Evolutionary conservation across 2,113 vertebrate genomes (phyloP).

Genomic region (Scomber japonicus): DNA sequence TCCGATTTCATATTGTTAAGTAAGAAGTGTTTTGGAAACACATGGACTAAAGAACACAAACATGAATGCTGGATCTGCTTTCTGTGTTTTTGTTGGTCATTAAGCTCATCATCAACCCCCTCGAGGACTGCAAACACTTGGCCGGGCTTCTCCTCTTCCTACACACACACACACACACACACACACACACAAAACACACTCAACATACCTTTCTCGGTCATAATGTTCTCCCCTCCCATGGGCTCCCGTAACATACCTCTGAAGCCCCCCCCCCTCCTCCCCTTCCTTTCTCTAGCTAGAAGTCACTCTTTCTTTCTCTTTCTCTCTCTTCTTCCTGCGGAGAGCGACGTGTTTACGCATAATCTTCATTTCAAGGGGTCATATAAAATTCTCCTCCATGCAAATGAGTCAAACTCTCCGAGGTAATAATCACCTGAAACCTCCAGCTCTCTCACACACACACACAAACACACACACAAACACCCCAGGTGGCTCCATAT

Average conservation of each 20-base stretch:
- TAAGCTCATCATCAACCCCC: not conserved
- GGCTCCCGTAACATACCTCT: conserved; percentile 37
- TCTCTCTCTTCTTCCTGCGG: conserved; percentile 39
- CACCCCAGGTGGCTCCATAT: conserved; percentile 66
- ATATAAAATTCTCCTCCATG: conserved; percentile 73
- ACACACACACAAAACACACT: not conserved
- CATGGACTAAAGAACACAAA: not conserved
- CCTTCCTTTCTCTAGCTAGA: conserved; percentile 15
- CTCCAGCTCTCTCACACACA: conserved; percentile 6
- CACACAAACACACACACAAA: conserved; percentile 41
- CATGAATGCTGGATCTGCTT: conserved; percentile 4
- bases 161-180: not conserved
- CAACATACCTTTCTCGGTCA: not conserved
- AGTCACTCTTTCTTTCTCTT: conserved; percentile 45
- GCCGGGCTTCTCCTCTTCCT: not conserved
- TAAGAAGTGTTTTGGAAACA: not conserved
- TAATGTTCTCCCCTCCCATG: conserved; percentile 24
- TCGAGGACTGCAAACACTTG: conserved; percentile 7
- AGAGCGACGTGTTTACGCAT: conserved; percentile 64
- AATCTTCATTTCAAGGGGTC: conserved; percentile 78
- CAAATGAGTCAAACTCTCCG: conserved; percentile 76
- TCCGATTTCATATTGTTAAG: not conserved
- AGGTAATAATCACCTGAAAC: conserved; percentile 84
- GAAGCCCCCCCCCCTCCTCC: conserved; percentile 18
- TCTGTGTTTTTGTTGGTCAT: conserved; percentile 7